A percentile compares a stretch with the other conserved stretches of the same genome.
These are phyloP conservation scores for Philantomba maxwellii DNA, from an alignment of 2,113 vertebrate genomes.

Conservation along the genomic window DNA sequence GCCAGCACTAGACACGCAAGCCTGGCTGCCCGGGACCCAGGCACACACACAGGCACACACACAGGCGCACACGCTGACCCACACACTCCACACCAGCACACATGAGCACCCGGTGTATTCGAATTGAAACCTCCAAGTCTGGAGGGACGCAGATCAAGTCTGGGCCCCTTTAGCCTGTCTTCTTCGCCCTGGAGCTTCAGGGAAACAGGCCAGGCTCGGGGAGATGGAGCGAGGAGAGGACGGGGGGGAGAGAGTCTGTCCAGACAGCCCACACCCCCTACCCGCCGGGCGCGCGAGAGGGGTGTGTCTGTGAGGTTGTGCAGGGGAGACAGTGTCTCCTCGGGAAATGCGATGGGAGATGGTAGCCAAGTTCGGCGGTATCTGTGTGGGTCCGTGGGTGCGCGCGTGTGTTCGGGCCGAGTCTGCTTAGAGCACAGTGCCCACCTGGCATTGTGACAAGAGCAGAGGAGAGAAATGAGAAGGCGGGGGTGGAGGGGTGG, in stretches of 20 bases:
- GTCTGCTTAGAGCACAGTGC: not conserved
- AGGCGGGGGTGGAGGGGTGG: conserved; percentile 18
- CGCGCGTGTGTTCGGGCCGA: conserved; percentile 1
- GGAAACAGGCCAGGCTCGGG: not conserved
- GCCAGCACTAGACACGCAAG: not conserved
- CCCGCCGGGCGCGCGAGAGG: not conserved
- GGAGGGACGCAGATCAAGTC: not conserved
- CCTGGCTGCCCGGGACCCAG: not conserved
- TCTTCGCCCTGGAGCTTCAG: not conserved
- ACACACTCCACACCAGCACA: not conserved
- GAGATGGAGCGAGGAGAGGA: not conserved
- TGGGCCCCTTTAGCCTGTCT: not conserved
- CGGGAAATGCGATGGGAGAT: conserved; percentile 35
- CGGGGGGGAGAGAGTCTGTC: not conserved
- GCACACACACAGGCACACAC: not conserved
- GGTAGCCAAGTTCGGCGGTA: conserved; percentile 55
- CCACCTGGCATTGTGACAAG: conserved; percentile 57
- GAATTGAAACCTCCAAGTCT: not conserved
- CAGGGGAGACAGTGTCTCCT: conserved; percentile 49
- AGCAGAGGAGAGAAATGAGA: conserved; percentile 23
- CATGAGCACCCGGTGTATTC: not conserved
- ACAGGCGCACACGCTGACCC: not conserved
- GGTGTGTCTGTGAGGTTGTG: conserved; percentile 62
- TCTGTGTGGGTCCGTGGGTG: conserved; percentile 25
- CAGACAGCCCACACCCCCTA: not conserved